Evolutionary conservation across 2,888 invertebrate genomes (phyloP), one percentile per base, ranked within the genome.

Genomic region (Fabriciana adippe): DNA sequence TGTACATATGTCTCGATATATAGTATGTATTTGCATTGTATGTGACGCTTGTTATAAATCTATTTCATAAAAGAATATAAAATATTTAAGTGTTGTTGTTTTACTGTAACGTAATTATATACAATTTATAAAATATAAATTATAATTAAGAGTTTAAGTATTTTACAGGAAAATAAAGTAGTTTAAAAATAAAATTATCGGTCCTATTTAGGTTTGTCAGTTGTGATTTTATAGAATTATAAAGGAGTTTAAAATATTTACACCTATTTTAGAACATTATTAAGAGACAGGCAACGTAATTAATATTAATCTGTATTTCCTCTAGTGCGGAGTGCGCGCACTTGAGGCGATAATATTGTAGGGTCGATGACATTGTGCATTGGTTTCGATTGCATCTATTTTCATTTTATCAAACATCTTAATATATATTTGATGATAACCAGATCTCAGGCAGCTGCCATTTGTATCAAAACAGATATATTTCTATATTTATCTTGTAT

Each of bases 271-370:
- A 51, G 51, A 61, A 35, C 53, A 35, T 55, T 68, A 64, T 62
- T 55, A 63, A 15, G 31, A 64, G 66, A 71, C 64, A 55, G 63
- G 70, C 72, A 67, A 63, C 51, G 63, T 76, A 76, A 77, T 77
- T 81, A 77, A 79, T 76, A 77, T 74, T 77, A 77, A 78, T 81
- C 76, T 75, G 68, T 73, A 72, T 78, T 79, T 80, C 77, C 78
- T 79, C 75, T 74, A 64, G 68, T 60, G 67, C 55, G 56, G 62
- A 70, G 70, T 51, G 61, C 71, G 72, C 57, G 62, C 72, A 70
- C 74, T 74, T 72, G 72, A 69, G 67, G 65, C 69, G 73, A 74
- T 73, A 73, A 71, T 71, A 55, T 41, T 54, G 60, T 56, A 18
- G 65, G 77, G 72, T 73, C 76, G 69, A 71, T 74, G 75, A 75